Evolutionary conservation across 2,888 invertebrate species (phyloP), one percentile per base, ranked within the genome.

Genomic region (Drosophila trichaetosa): DNA sequence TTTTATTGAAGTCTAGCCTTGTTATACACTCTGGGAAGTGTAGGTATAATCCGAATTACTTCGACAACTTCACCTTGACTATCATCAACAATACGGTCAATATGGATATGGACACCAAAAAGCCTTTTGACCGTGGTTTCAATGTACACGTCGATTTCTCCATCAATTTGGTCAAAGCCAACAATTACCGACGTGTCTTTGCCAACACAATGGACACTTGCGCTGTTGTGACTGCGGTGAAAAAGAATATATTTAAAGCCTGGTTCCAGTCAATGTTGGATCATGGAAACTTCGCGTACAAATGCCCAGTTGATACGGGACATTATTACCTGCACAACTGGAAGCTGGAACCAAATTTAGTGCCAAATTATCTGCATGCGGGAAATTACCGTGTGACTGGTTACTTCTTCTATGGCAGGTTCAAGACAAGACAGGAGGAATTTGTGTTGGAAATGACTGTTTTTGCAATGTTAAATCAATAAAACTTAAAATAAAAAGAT

Each of bases 161-260:
- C n/a, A 62, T 90, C 13, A 80, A 73, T 5, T 67, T 83, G 24
- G 63, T 56, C 0, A 79, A 75, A n/a, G 61, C 75, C 0, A 77
- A 75, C 27, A 69, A 70, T 2, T 90, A 84, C 54, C 87, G 83
- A 33, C 78, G 81, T 0, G 74, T 91, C 2, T 86, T 91, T n/a
- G 34, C 73, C 1, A 79, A 87, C 6, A 74, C 73, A 24, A 36
- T 89, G 2, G 82, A 91, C 49, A 34, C 75, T 1, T 91, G 91
- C 59, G 62, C 34, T 4, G 66, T 90, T 48, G 71, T 83, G 1
- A 61, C 74, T 3, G 49, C 83, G 0, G 49, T 80, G 6, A 79
- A 70, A 31, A 69, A 34, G n/a, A 82, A 78, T 18, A 64, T 91
- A 10, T 87, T 90, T 0, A 84, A 87, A 36, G 67, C 67, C 46